A percentile compares a stretch with the other conserved stretches of the same genome.
These are phyloP conservation scores for Resseliella maxima DNA, from an alignment of 2,888 invertebrate genomes.

Conservation along the genomic window DNA sequence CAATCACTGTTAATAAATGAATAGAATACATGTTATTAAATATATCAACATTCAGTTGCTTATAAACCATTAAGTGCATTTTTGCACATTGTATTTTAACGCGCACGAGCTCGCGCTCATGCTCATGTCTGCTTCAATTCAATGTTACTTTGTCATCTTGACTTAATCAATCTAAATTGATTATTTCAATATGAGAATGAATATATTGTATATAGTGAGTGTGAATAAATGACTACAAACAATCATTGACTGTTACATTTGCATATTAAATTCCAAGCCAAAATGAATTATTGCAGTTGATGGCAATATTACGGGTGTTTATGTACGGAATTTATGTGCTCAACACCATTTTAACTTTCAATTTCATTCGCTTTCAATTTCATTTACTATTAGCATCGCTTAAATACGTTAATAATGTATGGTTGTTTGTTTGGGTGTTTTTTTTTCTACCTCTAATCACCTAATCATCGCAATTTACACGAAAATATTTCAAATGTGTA, in stretches of 20 bases:
- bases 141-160: background rate
- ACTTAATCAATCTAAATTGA: slow-evolving; percentile 27
- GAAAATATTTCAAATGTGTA: too few species aligned
- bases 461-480: too few species aligned
- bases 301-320: too few species aligned
- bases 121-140: background rate
- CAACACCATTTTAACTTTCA: background rate
- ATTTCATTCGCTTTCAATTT: background rate
- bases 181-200: background rate
- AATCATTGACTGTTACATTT: slow-evolving; percentile 21
- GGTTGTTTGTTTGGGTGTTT: too few species aligned
- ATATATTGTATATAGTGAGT: too few species aligned
- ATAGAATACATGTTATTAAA: background rate
- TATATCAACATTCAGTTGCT: slow-evolving; percentile 18
- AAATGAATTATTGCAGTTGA: slow-evolving; percentile 31
- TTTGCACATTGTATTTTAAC: background rate
- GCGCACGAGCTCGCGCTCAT: background rate
- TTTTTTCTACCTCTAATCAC: too few species aligned
- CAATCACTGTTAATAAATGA: slow-evolving; percentile 4
- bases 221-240: background rate
- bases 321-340: background rate
- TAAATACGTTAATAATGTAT: background rate
- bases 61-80: too few species aligned
- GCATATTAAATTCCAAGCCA: slow-evolving; percentile 25
- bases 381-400: background rate